A percentile compares a stretch with the other conserved stretches of the same genome.
phyloP scores from a whole-genome alignment of 2,113 vertebrate genomes.

The Tichodroma muraria region DNA sequence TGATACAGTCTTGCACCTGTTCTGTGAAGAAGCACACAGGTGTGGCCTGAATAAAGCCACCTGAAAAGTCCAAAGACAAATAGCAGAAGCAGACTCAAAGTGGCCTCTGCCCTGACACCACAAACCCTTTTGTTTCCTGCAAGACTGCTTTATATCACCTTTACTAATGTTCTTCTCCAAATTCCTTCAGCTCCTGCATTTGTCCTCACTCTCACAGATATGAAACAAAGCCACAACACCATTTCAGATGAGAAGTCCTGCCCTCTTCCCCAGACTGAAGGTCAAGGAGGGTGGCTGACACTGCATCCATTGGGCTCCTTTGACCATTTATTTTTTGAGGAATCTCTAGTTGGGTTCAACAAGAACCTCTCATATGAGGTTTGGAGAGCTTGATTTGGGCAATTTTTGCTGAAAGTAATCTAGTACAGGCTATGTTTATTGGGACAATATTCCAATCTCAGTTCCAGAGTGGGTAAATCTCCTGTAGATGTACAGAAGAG shows the following conservation, averaged over 20 bases:
- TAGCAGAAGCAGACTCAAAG: not conserved
- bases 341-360: not conserved
- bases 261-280: not conserved
- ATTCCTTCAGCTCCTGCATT: not conserved
- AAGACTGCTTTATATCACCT: not conserved
- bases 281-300: not conserved
- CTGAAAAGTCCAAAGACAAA: not conserved
- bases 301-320: not conserved
- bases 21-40: not conserved
- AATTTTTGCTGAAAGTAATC: not conserved
- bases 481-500: not conserved
- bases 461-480: not conserved
- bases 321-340: not conserved
- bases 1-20: not conserved
- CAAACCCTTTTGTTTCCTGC: not conserved
- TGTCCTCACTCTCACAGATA: not conserved
- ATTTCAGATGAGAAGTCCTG: not conserved
- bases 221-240: not conserved
- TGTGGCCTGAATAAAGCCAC: not conserved
- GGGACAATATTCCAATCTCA: not conserved
- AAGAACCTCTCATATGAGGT: not conserved
- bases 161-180: not conserved
- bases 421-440: not conserved
- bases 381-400: not conserved
- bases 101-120: not conserved